A percentile compares a stretch with the other conserved stretches of the same genome.
These are phyloP conservation scores for Drosophila lacicola DNA, from an alignment of 2,888 invertebrate species.

Conservation along the genomic window DNA sequence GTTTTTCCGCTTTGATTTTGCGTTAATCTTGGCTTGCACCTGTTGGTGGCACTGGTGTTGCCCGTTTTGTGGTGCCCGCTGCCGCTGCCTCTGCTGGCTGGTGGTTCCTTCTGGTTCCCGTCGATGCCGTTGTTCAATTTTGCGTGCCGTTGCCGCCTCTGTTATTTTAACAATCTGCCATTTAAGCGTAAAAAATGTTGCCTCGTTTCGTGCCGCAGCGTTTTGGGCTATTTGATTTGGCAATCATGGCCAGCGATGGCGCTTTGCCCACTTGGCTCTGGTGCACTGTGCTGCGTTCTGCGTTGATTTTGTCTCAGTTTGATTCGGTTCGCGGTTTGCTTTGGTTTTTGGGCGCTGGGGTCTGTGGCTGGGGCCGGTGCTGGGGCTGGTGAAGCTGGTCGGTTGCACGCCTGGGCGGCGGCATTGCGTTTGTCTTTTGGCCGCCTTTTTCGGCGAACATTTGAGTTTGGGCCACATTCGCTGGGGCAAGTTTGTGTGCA, in stretches of 20 bases:
- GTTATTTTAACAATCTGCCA: conserved; percentile 81
- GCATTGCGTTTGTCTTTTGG: conserved; percentile 70
- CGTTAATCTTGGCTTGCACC: conserved; percentile 78
- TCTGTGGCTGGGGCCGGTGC: conserved; percentile 1
- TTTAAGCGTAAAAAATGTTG: conserved; percentile 82
- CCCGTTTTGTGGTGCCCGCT: conserved; percentile 20
- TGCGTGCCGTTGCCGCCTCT: conserved; percentile 80
- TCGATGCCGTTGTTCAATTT: conserved; percentile 78
- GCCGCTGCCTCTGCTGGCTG: conserved; percentile 11
- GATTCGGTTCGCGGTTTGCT: conserved; percentile 29
- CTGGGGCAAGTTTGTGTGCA: conserved; percentile 43
- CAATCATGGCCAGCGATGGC: conserved; percentile 75
- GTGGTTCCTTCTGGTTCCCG: conserved; percentile 50
- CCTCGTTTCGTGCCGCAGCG: conserved; percentile 79
- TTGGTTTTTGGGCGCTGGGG: conserved; percentile 13
- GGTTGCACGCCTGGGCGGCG: conserved; percentile 52
- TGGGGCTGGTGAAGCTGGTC: conserved; percentile 5
- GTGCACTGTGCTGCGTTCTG: conserved; percentile 57
- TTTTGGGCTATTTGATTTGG: conserved; percentile 79
- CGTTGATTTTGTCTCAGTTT: conserved; percentile 40
- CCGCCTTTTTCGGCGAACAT: conserved; percentile 67
- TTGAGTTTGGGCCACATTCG: conserved; percentile 39
- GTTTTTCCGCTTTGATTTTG: conserved; percentile 78
- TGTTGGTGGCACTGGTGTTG: conserved; percentile 50
- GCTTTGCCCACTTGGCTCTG: conserved; percentile 49